Base-by-base conservation (phyloP, 1,140 invertebrate genomes). In the Aphaenogaster floridana region DNA sequence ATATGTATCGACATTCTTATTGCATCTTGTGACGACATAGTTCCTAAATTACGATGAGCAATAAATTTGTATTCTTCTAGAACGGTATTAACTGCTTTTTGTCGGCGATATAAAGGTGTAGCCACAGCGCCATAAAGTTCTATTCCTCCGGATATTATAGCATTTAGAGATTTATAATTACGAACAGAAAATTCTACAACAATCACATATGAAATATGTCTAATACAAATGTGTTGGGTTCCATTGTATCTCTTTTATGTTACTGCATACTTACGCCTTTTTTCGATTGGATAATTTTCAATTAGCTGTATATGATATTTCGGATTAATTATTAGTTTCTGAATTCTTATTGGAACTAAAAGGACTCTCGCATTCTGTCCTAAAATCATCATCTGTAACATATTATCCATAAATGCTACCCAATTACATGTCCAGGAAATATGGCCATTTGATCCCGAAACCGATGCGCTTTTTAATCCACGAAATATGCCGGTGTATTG, bases 371-470 rank as follows among this genome's bases (percentile, higher is more conserved):
- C 97, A 88, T 98, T 97, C 39, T 96, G 95, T 34, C 96, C 96
- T 1, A 99, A 92, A 71, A 99, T 97, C 87, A 97, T 96, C 89
- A 99, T 97, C 94, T 99, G 99, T 34, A 99, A 95, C 97, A 99
- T 97, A 34, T 97, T 98, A 94, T 99, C 99, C 96, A 99, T 97
- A 94, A 99, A 99, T 2, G 98, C 96, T 0, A 99, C 97, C 98
- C 98, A 99, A 94, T 99, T 98, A 90, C 97, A 97, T n/a, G 95
- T 94, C 98, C 98, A 98, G 34, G 90, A 90, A 0, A 97, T 94
- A 48, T 94, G 93, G 15, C 97, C 97, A 11, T 91, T 91, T 0
- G 78, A 88, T 63, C 95, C 96, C 86, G 95, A 95, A 11, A 94
- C 94, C 11, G 94, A 96, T 93, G 92, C 94, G 91, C 96, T 94